Evolutionary conservation across 2,113 vertebrate genomes (phyloP).

Genomic region (Rana temporaria): DNA sequence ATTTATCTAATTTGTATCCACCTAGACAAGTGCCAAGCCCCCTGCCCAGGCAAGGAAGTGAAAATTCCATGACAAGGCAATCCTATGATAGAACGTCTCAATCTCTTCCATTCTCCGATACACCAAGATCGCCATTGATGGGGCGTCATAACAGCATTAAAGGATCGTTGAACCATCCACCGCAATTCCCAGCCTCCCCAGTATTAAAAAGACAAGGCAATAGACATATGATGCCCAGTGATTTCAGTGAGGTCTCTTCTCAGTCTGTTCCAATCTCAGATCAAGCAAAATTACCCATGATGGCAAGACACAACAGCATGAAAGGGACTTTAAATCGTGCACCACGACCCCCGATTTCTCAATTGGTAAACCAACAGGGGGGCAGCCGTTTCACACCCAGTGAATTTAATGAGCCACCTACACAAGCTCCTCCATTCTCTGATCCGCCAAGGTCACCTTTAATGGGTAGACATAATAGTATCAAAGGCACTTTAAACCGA

Average conservation of each 20-base stretch:
- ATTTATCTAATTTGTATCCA: neutral
- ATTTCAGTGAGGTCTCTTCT: neutral
- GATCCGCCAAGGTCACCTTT: conserved; percentile 47
- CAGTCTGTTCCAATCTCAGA: neutral
- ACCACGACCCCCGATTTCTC: conserved; percentile 64
- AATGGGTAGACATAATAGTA: conserved; percentile 47
- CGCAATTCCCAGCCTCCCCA: conserved; percentile 63
- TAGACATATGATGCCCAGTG: neutral
- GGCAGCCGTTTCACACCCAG: conserved; percentile 2
- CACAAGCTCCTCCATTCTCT: conserved; percentile 1
- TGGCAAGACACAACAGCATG: conserved; percentile 31
- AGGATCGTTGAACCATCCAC: conserved; percentile 43
- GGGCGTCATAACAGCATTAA: conserved; percentile 28
- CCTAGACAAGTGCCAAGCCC: conserved; percentile 31
- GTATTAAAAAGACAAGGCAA: conserved; percentile 62
- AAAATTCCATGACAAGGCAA: neutral
- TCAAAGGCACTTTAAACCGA: conserved; percentile 48
- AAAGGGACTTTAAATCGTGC: conserved; percentile 35
- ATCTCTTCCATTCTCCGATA: conserved; percentile 6
- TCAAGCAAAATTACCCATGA: conserved; percentile 51
- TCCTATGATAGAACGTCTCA: neutral
- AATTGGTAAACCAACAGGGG: conserved; percentile 61
- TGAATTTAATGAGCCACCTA: neutral
- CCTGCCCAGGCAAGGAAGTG: neutral
- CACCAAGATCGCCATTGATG: conserved; percentile 53